Evolutionary conservation across 2,113 vertebrate genomes (phyloP).

Genomic region (Athene noctua): DNA sequence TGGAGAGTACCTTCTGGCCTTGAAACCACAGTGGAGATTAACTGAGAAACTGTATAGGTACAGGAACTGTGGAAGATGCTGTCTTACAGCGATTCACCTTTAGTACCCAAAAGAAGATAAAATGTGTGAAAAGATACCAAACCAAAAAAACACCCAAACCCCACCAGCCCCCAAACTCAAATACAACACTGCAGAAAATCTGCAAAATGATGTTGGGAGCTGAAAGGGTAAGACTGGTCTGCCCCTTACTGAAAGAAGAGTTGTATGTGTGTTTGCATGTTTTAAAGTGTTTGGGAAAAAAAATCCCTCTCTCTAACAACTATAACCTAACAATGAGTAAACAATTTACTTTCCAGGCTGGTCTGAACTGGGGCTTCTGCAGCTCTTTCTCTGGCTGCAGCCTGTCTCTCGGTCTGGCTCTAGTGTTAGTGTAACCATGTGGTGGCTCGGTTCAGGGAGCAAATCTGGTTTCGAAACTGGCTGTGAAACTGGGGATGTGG

Average conservation of each 20-base stretch:
- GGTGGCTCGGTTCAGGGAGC: background rate
- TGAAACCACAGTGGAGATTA: background rate
- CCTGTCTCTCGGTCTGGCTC: background rate
- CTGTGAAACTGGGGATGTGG: background rate
- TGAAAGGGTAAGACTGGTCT: background rate
- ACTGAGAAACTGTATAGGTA: background rate
- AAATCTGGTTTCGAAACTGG: rapidly evolving
- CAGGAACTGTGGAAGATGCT: background rate
- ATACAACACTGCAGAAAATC: background rate
- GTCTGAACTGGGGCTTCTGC: background rate
- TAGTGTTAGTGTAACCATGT: rapidly evolving
- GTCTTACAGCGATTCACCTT: background rate
- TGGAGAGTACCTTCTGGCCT: background rate
- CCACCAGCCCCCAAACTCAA: background rate
- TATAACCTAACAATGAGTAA: background rate
- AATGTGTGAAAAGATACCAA: background rate
- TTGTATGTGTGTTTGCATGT: background rate
- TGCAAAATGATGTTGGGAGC: background rate
- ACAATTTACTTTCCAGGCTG: background rate
- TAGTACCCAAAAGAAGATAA: background rate
- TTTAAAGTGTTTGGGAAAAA: background rate
- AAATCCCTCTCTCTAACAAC: background rate
- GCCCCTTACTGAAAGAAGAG: background rate
- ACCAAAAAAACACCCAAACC: no score
- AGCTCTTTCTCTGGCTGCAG: background rate